Percentiles rank a stretch among this genome's conserved stretches.
Conservation (phyloP, 2,888 invertebrate genomes). For the Podabrus alpinus region DNA sequence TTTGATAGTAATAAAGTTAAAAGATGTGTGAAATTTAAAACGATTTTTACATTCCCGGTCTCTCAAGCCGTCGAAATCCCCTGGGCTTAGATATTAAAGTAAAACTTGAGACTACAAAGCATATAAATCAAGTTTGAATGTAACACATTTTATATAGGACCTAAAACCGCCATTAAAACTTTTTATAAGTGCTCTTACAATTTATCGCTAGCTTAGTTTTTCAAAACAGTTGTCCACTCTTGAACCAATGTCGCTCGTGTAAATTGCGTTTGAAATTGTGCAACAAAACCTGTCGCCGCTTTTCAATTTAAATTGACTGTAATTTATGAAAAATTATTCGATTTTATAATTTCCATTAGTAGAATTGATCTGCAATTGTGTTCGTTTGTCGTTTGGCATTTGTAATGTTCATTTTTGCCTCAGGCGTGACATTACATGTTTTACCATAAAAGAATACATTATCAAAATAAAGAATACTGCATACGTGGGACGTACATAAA, state of each 20-base stretch:
- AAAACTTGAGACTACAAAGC: background rate
- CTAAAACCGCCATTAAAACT: background rate
- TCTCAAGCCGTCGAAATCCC: background rate
- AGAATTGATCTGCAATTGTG: slow-evolving; percentile 13
- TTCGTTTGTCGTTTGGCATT: background rate
- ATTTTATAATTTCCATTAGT: slow-evolving; percentile 12
- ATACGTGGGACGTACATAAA: background rate
- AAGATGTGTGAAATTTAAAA: background rate
- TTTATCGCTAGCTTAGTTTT: background rate
- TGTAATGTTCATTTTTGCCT: background rate
- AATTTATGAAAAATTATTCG: slow-evolving; percentile 28
- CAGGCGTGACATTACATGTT: background rate
- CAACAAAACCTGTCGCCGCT: background rate
- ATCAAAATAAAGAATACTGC: background rate
- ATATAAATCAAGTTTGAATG: background rate
- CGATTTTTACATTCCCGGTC: background rate
- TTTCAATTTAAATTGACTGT: slow-evolving; percentile 22
- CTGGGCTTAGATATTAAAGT: background rate
- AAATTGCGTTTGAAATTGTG: background rate
- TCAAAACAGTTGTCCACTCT: background rate
- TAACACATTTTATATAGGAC: background rate
- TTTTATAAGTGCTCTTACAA: background rate
- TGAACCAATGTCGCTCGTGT: background rate
- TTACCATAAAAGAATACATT: background rate
- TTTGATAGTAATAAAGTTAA: background rate